phyloP scores from a whole-genome alignment of 2,113 vertebrate species.

The Lepisosteus osseus region DNA sequence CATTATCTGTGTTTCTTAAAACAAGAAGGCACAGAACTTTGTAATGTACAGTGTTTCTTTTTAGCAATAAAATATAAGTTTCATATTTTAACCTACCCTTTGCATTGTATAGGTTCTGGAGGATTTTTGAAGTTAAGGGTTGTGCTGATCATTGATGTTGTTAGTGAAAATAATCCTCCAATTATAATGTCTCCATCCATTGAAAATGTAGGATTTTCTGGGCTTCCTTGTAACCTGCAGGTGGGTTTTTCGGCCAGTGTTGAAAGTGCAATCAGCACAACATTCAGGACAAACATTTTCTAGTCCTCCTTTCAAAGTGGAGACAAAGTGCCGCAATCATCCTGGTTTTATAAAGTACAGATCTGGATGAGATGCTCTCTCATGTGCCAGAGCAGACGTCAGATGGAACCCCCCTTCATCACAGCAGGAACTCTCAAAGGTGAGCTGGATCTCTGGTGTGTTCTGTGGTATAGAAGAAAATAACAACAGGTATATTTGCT shows the following conservation, averaged over 20 bases:
- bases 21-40: too few species aligned
- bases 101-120: neutral
- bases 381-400: neutral
- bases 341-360: too few species aligned
- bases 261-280: neutral
- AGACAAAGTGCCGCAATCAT: too few species aligned
- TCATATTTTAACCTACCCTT: neutral
- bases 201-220: neutral
- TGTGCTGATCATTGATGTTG: neutral
- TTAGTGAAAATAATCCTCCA: slow-evolving; percentile 1
- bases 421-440: too few species aligned
- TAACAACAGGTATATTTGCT: too few species aligned
- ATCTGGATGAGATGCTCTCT: neutral
- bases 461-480: neutral
- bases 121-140: neutral
- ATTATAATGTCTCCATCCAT: slow-evolving; percentile 7
- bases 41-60: too few species aligned
- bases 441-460: neutral
- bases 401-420: too few species aligned
- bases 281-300: neutral
- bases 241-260: neutral
- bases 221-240: neutral
- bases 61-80: too few species aligned
- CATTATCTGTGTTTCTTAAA: too few species aligned
- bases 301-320: too few species aligned